These are phyloP conservation scores for Chydorus sphaericus DNA, from an alignment of 2,888 invertebrate genomes.

Conservation along the genomic window DNA sequence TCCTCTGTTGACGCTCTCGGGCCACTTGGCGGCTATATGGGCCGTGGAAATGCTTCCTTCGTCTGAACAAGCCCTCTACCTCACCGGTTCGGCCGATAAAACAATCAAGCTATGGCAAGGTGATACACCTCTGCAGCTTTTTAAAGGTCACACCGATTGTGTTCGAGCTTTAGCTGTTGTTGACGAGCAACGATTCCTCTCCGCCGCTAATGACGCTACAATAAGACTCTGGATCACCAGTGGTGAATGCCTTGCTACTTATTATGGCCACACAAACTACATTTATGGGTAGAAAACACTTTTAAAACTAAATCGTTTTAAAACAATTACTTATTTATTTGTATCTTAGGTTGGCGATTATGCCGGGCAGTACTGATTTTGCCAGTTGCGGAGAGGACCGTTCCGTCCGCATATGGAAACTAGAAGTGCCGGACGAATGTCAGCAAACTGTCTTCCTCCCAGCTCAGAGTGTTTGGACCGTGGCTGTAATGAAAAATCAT, in stretches of 20 bases:
- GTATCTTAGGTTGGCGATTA: conserved; percentile 26
- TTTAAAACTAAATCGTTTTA: background rate
- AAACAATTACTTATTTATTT: background rate
- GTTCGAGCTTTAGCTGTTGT: conserved; percentile 64
- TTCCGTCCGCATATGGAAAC: conserved; percentile 63
- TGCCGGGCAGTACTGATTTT: conserved; percentile 42
- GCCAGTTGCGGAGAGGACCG: conserved; percentile 81
- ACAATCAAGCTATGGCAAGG: conserved; percentile 68
- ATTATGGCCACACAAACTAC: conserved; percentile 73
- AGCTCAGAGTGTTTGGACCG: conserved; percentile 78
- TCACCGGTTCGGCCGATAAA: conserved; percentile 89
- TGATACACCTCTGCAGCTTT: conserved; percentile 47
- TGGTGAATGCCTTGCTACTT: conserved; percentile 59
- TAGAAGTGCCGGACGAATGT: conserved; percentile 30
- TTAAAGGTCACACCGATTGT: conserved; percentile 79
- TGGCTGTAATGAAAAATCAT: conserved; percentile 62
- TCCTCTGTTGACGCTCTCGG: conserved; percentile 39
- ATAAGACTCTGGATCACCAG: conserved; percentile 66
- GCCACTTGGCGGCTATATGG: conserved; percentile 45
- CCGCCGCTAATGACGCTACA: conserved; percentile 83
- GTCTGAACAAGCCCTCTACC: conserved; percentile 36
- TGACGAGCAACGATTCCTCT: conserved; percentile 58
- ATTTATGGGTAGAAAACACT: conserved; percentile 52
- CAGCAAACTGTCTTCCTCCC: conserved; percentile 47
- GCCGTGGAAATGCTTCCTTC: conserved; percentile 6